Evolutionary conservation across 2,113 vertebrate genomes (phyloP).

Genomic region (Taurulus bubalis): DNA sequence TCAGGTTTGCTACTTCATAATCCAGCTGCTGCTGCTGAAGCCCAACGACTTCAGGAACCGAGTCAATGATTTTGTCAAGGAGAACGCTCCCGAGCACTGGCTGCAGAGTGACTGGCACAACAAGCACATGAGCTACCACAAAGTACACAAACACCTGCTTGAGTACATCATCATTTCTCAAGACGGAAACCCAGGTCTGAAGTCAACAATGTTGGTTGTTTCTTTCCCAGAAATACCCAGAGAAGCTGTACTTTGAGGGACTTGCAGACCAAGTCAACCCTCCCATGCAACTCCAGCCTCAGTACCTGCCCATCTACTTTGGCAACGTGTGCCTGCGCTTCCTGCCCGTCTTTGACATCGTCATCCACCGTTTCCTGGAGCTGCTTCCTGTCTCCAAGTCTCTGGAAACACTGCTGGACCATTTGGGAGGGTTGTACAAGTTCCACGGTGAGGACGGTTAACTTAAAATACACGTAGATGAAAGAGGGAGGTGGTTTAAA

Average conservation of each 20-base stretch:
- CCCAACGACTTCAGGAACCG: conserved; percentile 98
- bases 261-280: conserved; percentile 97
- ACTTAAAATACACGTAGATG: background rate
- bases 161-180: background rate
- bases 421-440: conserved; percentile 97
- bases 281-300: conserved; percentile 93
- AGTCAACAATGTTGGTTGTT: conserved; percentile 2
- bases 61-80: conserved; percentile 98
- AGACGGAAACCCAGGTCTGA: background rate
- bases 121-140: conserved; percentile 99
- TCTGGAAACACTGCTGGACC: conserved; percentile 95
- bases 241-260: conserved; percentile 99
- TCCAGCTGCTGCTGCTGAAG: conserved; percentile 96
- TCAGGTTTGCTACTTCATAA: conserved; percentile 99
- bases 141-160: conserved; percentile 79
- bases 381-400: conserved; percentile 98
- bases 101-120: conserved; percentile 99
- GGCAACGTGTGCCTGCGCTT: conserved; percentile 98
- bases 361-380: conserved; percentile 98
- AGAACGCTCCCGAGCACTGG: conserved; percentile 99
- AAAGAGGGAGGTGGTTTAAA: background rate
- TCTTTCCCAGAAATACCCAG: conserved; percentile 92
- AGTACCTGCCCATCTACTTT: conserved; percentile 98
- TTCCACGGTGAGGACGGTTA: conserved; percentile 90
- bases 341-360: conserved; percentile 98